These are phyloP conservation scores for Drosophila dives DNA, from an alignment of 2,888 invertebrate genomes.

Conservation along the genomic window DNA sequence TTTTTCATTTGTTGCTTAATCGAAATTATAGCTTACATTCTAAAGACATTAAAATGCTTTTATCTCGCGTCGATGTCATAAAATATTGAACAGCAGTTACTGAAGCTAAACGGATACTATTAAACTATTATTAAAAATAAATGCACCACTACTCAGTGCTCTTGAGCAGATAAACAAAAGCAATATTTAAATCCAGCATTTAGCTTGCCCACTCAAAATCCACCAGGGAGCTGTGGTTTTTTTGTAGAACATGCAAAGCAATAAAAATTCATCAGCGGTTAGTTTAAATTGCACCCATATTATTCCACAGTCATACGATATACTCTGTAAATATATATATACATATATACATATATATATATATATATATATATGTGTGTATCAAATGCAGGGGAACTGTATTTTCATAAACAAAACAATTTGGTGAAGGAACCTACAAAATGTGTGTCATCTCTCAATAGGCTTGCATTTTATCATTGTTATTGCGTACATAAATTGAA, in stretches of 20 bases:
- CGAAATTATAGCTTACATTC: conserved; percentile 57
- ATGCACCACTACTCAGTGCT: conserved; percentile 5
- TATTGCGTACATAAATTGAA: conserved; percentile 4
- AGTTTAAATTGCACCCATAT: conserved; percentile 59
- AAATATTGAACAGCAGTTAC: conserved; percentile 18
- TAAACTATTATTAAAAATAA: conserved; percentile 16
- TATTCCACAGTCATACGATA: conserved; percentile 26
- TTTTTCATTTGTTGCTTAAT: conserved; percentile 8
- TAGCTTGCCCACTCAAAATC: conserved; percentile 16
- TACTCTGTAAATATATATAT: neutral
- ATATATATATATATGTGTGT: conserved; percentile 2
- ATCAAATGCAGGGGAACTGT: conserved; percentile 17
- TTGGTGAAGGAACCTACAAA: conserved; percentile 29
- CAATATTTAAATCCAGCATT: conserved; percentile 9
- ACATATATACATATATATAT: no score
- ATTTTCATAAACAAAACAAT: conserved; percentile 59
- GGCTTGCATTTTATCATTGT: conserved; percentile 18
- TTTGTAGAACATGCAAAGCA: conserved; percentile 24
- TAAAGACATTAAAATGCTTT: conserved; percentile 75
- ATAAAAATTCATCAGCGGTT: conserved; percentile 49
- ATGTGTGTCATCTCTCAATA: conserved; percentile 46
- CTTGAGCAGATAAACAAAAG: conserved; percentile 3
- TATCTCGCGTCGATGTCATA: conserved; percentile 54
- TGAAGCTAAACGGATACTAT: neutral
- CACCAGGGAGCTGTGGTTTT: neutral